Evolutionary conservation across 1,140 invertebrate genomes (phyloP).

Genomic region (Reticulitermes speratus): DNA sequence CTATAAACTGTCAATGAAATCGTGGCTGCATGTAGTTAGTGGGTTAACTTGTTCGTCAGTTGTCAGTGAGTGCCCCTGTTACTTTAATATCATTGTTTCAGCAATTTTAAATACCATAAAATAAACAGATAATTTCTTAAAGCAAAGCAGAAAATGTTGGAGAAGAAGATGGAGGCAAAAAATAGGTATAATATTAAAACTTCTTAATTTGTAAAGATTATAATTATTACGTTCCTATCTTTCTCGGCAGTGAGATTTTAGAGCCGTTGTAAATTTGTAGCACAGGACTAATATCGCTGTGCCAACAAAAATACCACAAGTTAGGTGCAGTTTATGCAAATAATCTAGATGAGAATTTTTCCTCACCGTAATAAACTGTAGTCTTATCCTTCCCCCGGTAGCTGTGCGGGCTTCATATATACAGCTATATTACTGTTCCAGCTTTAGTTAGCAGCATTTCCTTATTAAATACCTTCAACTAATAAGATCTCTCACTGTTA

Average conservation of each 20-base stretch:
- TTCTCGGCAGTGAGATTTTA: conserved; percentile 32
- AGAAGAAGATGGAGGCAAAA: not conserved
- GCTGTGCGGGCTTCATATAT: conserved; percentile 36
- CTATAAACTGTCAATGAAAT: too few relatives aligned
- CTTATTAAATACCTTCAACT: conserved; percentile 37
- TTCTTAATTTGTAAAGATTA: conserved; percentile 37
- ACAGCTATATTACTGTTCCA: conserved; percentile 30
- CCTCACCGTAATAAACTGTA: conserved; percentile 43
- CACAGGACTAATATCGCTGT: conserved; percentile 32
- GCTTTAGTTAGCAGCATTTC: conserved; percentile 36
- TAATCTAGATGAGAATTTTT: conserved; percentile 48
- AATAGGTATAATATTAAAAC: conserved; percentile 34
- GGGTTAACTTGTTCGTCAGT: too few relatives aligned
- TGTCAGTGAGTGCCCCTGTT: too few relatives aligned
- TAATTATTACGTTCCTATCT: conserved; percentile 35
- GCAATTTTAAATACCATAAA: not conserved
- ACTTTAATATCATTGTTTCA: not conserved
- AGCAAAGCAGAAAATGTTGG: not conserved
- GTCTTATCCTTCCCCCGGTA: conserved; percentile 40
- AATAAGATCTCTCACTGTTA: conserved; percentile 35
- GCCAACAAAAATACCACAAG: conserved; percentile 33
- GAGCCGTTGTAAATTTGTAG: conserved; percentile 32
- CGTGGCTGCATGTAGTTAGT: too few relatives aligned
- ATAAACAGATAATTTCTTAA: not conserved
- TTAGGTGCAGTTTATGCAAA: conserved; percentile 46